Percentiles rank a stretch among this genome's conserved stretches.
phyloP scores from a whole-genome alignment of 2,113 vertebrate species.

The Theristicus caerulescens region DNA sequence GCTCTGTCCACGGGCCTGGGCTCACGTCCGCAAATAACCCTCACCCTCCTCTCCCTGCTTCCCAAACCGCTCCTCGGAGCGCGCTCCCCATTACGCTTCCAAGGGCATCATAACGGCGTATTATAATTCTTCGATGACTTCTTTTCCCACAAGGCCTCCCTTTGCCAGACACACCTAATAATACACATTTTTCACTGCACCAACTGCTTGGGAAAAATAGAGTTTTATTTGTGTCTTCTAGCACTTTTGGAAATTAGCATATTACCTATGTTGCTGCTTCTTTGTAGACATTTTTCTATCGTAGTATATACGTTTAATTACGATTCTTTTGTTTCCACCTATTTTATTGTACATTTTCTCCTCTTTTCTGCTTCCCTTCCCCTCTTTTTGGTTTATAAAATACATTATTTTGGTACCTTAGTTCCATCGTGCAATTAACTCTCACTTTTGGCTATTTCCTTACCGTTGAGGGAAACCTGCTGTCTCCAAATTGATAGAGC shows the following conservation, averaged over 20 bases:
- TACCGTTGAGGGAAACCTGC: neutral
- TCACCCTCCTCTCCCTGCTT: neutral
- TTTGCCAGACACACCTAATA: slow-evolving; percentile 8
- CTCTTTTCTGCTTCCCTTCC: neutral
- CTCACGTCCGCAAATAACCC: neutral
- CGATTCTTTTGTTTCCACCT: neutral
- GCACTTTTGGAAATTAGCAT: neutral
- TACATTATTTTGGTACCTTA: neutral
- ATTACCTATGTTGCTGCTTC: neutral
- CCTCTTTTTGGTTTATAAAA: neutral
- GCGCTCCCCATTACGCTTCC: neutral
- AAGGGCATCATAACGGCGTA: neutral
- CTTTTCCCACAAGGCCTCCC: slow-evolving; percentile 17
- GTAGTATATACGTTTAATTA: neutral
- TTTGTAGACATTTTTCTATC: neutral
- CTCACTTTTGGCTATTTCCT: neutral
- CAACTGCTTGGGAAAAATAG: neutral
- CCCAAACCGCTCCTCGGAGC: neutral
- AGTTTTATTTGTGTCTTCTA: neutral
- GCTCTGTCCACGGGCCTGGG: neutral
- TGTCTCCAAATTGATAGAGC: neutral
- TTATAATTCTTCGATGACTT: slow-evolving; percentile 19
- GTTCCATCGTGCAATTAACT: neutral
- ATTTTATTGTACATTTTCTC: neutral
- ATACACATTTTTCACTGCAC: neutral